These are phyloP conservation scores for Eretmochelys imbricata DNA, from an alignment of 2,113 vertebrate species.

Conservation along the genomic window DNA sequence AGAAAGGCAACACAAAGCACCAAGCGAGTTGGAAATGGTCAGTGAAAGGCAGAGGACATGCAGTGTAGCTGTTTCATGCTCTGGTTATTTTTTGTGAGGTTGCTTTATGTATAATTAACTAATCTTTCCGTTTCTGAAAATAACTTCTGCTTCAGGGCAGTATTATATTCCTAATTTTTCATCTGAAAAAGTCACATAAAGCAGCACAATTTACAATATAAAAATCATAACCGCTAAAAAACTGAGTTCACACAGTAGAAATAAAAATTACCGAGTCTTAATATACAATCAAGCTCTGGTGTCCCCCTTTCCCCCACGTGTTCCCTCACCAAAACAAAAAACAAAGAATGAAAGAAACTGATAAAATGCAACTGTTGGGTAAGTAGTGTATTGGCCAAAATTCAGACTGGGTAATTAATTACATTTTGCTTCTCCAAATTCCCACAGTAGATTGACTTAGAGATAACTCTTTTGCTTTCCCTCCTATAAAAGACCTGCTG, in stretches of 20 bases:
- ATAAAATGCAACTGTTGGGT: conserved; percentile 37
- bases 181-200: conserved; percentile 29
- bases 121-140: conserved; percentile 48
- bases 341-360: conserved; percentile 27
- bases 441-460: conserved; percentile 33
- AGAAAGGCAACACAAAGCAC: conserved; percentile 65
- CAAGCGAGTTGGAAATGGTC: conserved; percentile 64
- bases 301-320: background rate
- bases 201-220: background rate
- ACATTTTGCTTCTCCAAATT: conserved; percentile 51
- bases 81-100: conserved; percentile 63
- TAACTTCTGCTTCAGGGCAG: conserved; percentile 6
- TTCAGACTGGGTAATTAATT: conserved; percentile 61
- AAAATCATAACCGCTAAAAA: background rate
- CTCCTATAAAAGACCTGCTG: background rate
- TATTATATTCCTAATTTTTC: conserved; percentile 16
- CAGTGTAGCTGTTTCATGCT: conserved; percentile 68
- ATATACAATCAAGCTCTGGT: background rate
- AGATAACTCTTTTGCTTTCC: conserved; percentile 16
- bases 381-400: conserved; percentile 38
- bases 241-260: conserved; percentile 25
- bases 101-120: conserved; percentile 66
- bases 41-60: conserved; percentile 64
- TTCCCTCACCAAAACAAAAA: background rate
- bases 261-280: background rate